Evolutionary conservation across 2,888 invertebrate genomes (phyloP).

Genomic region (Apotomis capreana): DNA sequence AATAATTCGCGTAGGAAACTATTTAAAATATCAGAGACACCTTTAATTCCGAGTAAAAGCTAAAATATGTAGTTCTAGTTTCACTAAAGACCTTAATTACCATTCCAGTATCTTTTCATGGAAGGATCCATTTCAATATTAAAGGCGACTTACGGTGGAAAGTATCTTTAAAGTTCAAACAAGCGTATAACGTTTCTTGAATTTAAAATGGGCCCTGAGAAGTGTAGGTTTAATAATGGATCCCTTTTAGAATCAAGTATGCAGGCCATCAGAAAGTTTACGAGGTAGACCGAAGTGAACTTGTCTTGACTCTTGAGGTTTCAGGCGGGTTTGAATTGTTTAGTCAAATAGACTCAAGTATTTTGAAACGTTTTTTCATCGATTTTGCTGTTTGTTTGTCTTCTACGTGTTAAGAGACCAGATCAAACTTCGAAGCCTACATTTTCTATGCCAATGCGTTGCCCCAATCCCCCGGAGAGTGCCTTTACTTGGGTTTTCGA

Average conservation of each 20-base stretch:
- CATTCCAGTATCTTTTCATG: slow-evolving; percentile 18
- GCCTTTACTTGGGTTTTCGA: too few relatives aligned
- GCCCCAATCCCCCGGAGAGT: too few relatives aligned
- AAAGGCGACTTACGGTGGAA: background rate
- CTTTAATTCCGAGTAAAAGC: background rate
- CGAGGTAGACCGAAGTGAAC: background rate
- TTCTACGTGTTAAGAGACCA: too few relatives aligned
- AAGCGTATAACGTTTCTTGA: slow-evolving; percentile 22
- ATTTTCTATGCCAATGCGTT: too few relatives aligned
- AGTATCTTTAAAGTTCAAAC: slow-evolving; percentile 24
- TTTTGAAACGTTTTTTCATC: background rate
- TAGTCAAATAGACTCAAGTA: background rate
- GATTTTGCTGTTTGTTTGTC: too few relatives aligned
- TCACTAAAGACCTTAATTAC: slow-evolving; percentile 11
- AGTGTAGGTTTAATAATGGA: slow-evolving; percentile 25
- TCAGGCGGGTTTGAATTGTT: background rate
- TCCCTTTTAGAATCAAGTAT: slow-evolving; percentile 7
- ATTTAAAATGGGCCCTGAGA: slow-evolving; percentile 21
- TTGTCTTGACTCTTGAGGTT: background rate
- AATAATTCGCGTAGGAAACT: too few relatives aligned
- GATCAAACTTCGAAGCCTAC: too few relatives aligned
- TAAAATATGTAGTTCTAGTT: background rate
- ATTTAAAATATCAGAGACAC: slow-evolving; percentile 5
- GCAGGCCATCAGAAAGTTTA: slow-evolving; percentile 1
- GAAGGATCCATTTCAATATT: slow-evolving; percentile 32